Percentiles rank a stretch among this genome's conserved stretches.
These are phyloP conservation scores for Hydropsyche tenuis DNA, from an alignment of 1,140 invertebrate species.

Conservation along the genomic window DNA sequence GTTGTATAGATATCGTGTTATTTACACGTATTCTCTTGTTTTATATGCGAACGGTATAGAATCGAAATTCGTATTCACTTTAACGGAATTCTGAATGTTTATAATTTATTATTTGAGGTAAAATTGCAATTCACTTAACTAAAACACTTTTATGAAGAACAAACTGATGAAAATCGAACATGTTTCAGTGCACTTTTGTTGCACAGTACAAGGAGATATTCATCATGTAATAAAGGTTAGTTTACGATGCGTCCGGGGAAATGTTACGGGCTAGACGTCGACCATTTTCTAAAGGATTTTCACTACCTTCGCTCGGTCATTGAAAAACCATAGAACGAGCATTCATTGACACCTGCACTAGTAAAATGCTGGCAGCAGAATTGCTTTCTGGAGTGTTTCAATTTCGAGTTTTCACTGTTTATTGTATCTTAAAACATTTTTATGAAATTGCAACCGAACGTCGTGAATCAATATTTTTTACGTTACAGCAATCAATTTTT, in stretches of 20 bases:
- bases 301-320: conserved; percentile 10
- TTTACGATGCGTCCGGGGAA: conserved; percentile 33
- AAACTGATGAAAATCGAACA: no score
- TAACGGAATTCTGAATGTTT: no score
- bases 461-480: no score
- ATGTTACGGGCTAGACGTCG: conserved; percentile 18
- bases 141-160: no score
- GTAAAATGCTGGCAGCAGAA: neutral
- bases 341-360: conserved; percentile 29
- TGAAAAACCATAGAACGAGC: conserved; percentile 25
- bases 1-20: no score
- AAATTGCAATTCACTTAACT: no score
- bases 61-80: no score
- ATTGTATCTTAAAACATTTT: neutral
- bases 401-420: conserved; percentile 13
- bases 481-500: neutral
- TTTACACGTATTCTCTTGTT: no score
- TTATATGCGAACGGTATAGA: no score
- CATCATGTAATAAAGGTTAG: conserved; percentile 22
- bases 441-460: no score
- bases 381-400: conserved; percentile 14
- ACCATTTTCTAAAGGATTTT: conserved; percentile 1
- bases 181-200: no score
- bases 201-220: neutral
- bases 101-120: no score